These are phyloP conservation scores for Anguilla pacifica DNA, from an alignment of 2,797 vertebrate genomes.

Conservation along the genomic window DNA sequence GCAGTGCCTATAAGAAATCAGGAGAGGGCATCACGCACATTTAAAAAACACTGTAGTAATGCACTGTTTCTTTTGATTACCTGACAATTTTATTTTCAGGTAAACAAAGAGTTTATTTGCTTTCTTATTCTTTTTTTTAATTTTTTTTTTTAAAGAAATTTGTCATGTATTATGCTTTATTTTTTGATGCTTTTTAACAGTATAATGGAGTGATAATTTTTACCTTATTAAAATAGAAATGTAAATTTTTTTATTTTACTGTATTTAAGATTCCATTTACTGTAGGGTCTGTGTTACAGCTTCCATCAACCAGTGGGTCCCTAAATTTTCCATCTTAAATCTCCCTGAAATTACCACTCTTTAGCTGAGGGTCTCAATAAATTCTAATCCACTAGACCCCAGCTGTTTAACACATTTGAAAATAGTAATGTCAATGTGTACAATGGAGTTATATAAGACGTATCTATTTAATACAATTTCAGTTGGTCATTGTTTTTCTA, in stretches of 20 bases:
- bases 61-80: constrained; percentile 2
- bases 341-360: not conserved
- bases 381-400: not conserved
- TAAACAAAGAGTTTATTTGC: not conserved
- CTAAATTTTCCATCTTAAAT: constrained; percentile 33
- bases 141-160: constrained; percentile 37
- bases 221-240: too few relatives aligned
- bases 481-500: not conserved
- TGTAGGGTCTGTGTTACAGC: not conserved
- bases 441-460: not conserved
- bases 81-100: not conserved
- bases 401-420: too few relatives aligned
- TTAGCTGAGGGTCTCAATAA: not conserved
- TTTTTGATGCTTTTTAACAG: constrained; percentile 34
- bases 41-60: constrained; percentile 47
- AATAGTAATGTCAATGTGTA: not conserved
- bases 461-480: not conserved
- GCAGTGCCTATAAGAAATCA: constrained; percentile 56
- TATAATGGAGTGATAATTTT: constrained; percentile 34
- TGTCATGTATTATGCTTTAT: constrained; percentile 35
- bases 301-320: constrained; percentile 32
- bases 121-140: constrained; percentile 21
- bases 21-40: constrained; percentile 56
- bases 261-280: not conserved
- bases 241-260: not conserved